phyloP scores from a whole-genome alignment of 2,797 vertebrate species.

The Eulemur rubriventer region DNA sequence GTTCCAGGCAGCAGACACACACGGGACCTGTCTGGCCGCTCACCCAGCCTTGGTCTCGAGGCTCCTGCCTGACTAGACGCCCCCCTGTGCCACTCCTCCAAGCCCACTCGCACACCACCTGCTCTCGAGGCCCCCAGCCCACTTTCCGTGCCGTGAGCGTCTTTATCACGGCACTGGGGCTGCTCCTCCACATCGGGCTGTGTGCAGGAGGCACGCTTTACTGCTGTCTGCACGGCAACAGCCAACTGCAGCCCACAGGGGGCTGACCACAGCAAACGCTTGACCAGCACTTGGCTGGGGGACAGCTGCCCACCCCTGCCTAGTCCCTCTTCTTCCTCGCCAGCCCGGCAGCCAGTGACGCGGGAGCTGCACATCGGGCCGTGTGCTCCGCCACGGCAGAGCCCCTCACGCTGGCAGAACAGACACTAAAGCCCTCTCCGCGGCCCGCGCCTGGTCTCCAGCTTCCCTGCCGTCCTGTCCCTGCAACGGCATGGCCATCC shows the following conservation, averaged over 20 bases:
- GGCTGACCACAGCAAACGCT: rapidly evolving
- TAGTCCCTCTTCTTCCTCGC: background rate
- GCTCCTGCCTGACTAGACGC: background rate
- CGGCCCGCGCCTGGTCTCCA: background rate
- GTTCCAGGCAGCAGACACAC: background rate
- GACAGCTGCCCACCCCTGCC: background rate
- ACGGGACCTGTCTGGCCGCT: background rate
- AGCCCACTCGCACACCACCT: background rate
- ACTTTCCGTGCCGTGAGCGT: background rate
- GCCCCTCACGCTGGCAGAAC: background rate
- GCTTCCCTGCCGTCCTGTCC: background rate
- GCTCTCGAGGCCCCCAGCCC: background rate
- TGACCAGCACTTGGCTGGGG: background rate
- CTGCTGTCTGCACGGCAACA: background rate
- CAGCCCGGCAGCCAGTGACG: background rate
- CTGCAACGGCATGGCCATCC: background rate
- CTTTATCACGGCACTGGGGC: background rate
- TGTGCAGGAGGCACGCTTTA: background rate
- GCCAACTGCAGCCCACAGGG: background rate
- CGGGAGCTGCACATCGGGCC: background rate
- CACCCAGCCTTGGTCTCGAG: background rate
- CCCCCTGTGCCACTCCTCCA: rapidly evolving
- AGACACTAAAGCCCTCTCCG: background rate
- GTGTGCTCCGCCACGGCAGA: background rate
- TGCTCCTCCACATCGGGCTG: background rate